Base-by-base conservation (phyloP, 1,140 invertebrate genomes). In the Drosophila malerkotliana region DNA sequence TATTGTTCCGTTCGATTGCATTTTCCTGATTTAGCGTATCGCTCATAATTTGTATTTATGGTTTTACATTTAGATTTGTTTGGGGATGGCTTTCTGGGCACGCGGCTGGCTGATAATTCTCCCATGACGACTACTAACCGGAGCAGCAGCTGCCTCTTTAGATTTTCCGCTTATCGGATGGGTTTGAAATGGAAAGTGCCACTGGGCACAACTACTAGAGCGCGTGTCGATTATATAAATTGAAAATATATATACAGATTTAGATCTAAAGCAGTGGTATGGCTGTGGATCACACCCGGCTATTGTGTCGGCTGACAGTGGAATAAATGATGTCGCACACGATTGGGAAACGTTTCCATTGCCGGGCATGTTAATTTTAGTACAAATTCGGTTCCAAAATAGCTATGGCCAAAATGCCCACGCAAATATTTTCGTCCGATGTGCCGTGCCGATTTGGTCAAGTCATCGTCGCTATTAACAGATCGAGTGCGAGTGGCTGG, bases 11-110 rank as follows among this genome's bases (percentile, higher is more conserved):
- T 72, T 78, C 66, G 75, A 85, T 62, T 85, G 85, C 85, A 79
- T 72, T 60, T 76, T 59, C 72, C 79, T 79, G 85, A 82, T 90
- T 90, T 90, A 90, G 87, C 87, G 87, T 90, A 83, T 87, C 87
- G 87, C 72, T 87, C 82, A 90, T 90, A 90, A 90, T 90, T 84
- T 90, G 87, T 90, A 83, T 87, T 87, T 83, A 87, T 90, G 77
- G 72, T 75, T 83, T 83, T 84, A 87, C 82, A 90, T 90, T 87
- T 80, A 52, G 77, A 61, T 71, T 52, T n/a, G 34, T 30, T 47
- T 47, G 14, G 14, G 41, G 14, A n/a, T 4, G 44, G 44, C 15
- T 14, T 9, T 75, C 9, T 61, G 73, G 68, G 56, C 82, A 85
- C 55, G 78, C 57, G 44, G 49, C 52, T 54, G 39, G 45, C 52